A percentile compares a stretch with the other conserved stretches of the same genome.
phyloP scores from a whole-genome alignment of 2,888 invertebrate genomes.

The Macropis europaea region DNA sequence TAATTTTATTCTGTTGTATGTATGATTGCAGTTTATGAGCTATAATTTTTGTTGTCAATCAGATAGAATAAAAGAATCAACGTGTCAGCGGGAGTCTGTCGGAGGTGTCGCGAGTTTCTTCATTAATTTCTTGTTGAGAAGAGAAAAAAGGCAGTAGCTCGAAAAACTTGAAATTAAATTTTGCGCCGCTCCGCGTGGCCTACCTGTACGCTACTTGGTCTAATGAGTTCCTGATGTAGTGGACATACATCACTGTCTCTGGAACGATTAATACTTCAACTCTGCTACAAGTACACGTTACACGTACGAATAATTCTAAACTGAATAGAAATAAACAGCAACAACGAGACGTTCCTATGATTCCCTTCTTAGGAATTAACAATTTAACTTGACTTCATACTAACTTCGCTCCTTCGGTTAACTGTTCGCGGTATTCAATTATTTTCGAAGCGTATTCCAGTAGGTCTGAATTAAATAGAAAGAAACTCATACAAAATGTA shows the following conservation, averaged over 20 bases:
- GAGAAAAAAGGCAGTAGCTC: neutral
- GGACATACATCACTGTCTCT: conserved; percentile 61
- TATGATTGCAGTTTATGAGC: no score
- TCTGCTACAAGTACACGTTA: neutral
- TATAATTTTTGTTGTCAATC: no score
- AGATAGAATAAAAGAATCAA: neutral
- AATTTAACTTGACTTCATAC: no score
- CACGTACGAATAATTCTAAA: conserved; percentile 16
- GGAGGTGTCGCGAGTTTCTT: neutral
- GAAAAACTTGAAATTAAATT: conserved; percentile 58
- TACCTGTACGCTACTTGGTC: conserved; percentile 16
- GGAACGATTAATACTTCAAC: conserved; percentile 50
- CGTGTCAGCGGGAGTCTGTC: neutral
- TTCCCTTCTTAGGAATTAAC: no score
- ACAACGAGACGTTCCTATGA: neutral
- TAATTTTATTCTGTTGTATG: no score
- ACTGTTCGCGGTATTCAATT: no score
- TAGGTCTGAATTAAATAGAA: no score
- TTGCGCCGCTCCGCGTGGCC: conserved; percentile 42
- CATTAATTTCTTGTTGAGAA: conserved; percentile 9
- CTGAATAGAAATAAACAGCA: neutral
- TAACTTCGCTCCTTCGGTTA: no score
- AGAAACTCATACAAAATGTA: no score
- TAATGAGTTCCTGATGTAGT: conserved; percentile 66
- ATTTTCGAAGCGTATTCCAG: no score